These are phyloP conservation scores for Griposia aprilina DNA, from an alignment of 2,888 invertebrate species.

Conservation along the genomic window DNA sequence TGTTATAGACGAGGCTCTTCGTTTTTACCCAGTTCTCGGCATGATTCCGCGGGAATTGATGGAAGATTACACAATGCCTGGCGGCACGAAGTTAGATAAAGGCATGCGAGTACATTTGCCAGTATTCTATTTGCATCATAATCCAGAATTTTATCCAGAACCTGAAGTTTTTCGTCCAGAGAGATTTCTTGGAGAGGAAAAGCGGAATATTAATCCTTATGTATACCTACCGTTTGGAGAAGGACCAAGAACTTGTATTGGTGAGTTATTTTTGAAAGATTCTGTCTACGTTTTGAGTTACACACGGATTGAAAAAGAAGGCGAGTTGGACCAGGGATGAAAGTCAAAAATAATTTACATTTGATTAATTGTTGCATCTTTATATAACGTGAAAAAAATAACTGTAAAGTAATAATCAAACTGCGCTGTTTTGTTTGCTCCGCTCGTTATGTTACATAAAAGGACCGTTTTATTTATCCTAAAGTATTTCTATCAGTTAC, in stretches of 20 bases:
- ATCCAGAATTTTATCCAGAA: constrained; percentile 72
- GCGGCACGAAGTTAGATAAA: constrained; percentile 70
- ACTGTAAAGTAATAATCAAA: background rate
- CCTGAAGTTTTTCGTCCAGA: constrained; percentile 75
- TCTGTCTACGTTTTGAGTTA: background rate
- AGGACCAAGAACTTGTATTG: constrained; percentile 76
- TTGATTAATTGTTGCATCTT: background rate
- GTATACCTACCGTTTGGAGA: constrained; percentile 77
- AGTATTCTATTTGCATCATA: constrained; percentile 71
- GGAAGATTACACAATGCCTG: constrained; percentile 74
- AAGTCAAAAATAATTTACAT: background rate
- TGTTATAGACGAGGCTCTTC: constrained; percentile 72
- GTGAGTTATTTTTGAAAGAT: constrained; percentile 55
- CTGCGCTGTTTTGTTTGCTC: background rate
- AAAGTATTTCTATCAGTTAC: background rate
- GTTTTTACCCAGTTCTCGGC: constrained; percentile 74
- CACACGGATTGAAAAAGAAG: background rate
- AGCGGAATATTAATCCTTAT: constrained; percentile 68
- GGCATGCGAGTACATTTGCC: constrained; percentile 74
- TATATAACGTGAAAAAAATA: background rate
- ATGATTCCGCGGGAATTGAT: constrained; percentile 71
- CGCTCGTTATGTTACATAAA: background rate
- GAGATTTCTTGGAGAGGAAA: constrained; percentile 72
- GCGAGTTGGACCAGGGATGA: background rate
- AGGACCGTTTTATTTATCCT: background rate